Base-by-base conservation (phyloP, 2,888 invertebrate species). In the Drosophila percnosoma region DNA sequence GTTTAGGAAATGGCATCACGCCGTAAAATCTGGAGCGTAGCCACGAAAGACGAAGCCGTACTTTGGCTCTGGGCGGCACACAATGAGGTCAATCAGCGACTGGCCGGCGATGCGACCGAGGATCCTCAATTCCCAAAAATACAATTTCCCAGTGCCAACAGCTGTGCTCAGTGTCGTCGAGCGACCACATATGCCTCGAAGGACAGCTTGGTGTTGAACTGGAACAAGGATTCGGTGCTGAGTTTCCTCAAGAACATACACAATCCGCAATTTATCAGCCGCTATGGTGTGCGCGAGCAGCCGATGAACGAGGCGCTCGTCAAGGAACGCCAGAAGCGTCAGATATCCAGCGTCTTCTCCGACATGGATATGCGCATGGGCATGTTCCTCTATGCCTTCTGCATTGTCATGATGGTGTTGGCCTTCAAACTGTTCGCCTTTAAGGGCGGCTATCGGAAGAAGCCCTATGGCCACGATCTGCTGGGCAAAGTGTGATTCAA, bases 51-150 rank as follows among this genome's bases (percentile, higher is more conserved):
- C 66, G 96, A 97, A 71, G 95, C 96, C 21, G 95, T 99, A 1
- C 93, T 99, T 48, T 99, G 99, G 98, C 93, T 99, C 31, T 99
- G 99, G 99, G 94, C 95, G 85, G 97, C 97, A 0, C 99, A 99
- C 92, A 99, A 99, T 92, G 96, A 96, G 93, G 99, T 98, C 0
- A 99, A 99, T 92, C 94, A 96, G 77, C 95, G 99, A 80, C 94
- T 99, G 33, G 95, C 97, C 29, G 97, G 97, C 0, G 98, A 98
- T 92, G 78, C 93, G 5, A 97, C 98, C 1, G 99, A 99, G 93
- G 99, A 99, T 94, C 98, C 99, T 0, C 92, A 94, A 62, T 96
- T 96, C 93, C 98, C 97, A 0, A 99, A 99, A 93, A 94, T 96
- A 67, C 97, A 98, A 92, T 99, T 97, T 92, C 99, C 99, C 82